Percentiles rank a stretch among this genome's conserved stretches.
phyloP scores from a whole-genome alignment of 1,140 invertebrate species.

The Drosophila lini region DNA sequence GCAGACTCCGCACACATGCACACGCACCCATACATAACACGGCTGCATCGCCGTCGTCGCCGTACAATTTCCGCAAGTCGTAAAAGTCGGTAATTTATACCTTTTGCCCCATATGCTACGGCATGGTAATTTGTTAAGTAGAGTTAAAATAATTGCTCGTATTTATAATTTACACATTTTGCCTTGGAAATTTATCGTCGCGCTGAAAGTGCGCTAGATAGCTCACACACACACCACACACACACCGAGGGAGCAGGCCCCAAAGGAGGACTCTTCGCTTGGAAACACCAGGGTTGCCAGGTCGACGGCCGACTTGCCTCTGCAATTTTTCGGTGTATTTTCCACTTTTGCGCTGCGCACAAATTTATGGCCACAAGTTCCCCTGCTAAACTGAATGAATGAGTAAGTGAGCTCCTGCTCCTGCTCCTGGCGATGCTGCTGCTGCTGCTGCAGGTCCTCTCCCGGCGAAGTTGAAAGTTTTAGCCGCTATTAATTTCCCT shows the following conservation, averaged over 20 bases:
- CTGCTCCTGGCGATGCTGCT: slow-evolving; percentile 5
- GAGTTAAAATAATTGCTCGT: slow-evolving; percentile 85
- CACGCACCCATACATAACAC: slow-evolving; percentile 26
- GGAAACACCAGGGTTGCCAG: slow-evolving; percentile 1
- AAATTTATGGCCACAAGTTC: slow-evolving; percentile 76
- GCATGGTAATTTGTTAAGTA: slow-evolving; percentile 85
- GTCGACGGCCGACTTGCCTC: slow-evolving; percentile 54
- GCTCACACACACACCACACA: slow-evolving; percentile 26
- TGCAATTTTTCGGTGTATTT: slow-evolving; percentile 76
- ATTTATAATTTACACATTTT: slow-evolving; percentile 85
- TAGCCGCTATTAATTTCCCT: slow-evolving; percentile 72
- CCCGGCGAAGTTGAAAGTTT: slow-evolving; percentile 66
- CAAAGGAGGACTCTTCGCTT: slow-evolving; percentile 26
- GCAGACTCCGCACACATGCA: slow-evolving; percentile 36
- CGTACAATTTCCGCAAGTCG: slow-evolving; percentile 82
- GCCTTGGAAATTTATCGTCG: slow-evolving; percentile 81
- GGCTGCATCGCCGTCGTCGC: slow-evolving; percentile 59
- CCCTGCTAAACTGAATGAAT: slow-evolving; percentile 54
- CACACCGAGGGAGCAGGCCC: slow-evolving; percentile 18
- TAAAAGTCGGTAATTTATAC: slow-evolving; percentile 83
- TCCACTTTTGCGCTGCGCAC: slow-evolving; percentile 54
- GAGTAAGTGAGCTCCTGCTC: slow-evolving; percentile 45
- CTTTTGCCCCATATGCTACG: slow-evolving; percentile 82
- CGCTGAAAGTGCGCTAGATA: slow-evolving; percentile 81
- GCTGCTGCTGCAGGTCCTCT: slow-evolving; percentile 17